phyloP scores from a whole-genome alignment of 2,113 vertebrate species.

The Misgurnus mizolepis region DNA sequence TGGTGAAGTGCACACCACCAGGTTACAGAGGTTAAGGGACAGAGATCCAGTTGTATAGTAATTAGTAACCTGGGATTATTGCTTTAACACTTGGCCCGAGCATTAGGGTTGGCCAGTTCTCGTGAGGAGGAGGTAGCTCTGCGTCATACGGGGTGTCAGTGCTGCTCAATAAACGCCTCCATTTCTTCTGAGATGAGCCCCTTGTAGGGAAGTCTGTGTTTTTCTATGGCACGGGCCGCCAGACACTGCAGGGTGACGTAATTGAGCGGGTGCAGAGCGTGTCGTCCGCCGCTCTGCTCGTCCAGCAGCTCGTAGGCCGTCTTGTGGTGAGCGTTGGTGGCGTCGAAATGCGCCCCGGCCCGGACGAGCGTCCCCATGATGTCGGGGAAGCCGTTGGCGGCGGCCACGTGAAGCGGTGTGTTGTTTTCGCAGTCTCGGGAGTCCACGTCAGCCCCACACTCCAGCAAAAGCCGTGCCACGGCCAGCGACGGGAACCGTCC shows the following conservation, averaged over 20 bases:
- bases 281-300: slow-evolving; percentile 83
- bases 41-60: no score
- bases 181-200: slow-evolving; percentile 92
- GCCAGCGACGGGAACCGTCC: slow-evolving; percentile 89
- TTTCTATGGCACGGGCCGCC: slow-evolving; percentile 88
- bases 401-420: slow-evolving; percentile 87
- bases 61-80: slow-evolving; percentile 56
- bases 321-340: slow-evolving; percentile 89
- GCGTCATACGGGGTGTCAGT: slow-evolving; percentile 69
- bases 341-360: slow-evolving; percentile 88
- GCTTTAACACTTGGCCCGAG: slow-evolving; percentile 59
- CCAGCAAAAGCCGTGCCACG: slow-evolving; percentile 83
- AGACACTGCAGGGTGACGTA: slow-evolving; percentile 94
- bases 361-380: slow-evolving; percentile 87
- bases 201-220: slow-evolving; percentile 92
- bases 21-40: no score
- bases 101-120: background rate
- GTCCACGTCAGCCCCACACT: slow-evolving; percentile 90
- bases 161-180: slow-evolving; percentile 94
- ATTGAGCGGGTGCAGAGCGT: slow-evolving; percentile 86
- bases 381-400: slow-evolving; percentile 82
- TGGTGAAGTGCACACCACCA: background rate
- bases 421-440: slow-evolving; percentile 94
- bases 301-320: slow-evolving; percentile 89
- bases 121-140: no score